Percentiles rank a stretch among this genome's conserved stretches.
phyloP scores from a whole-genome alignment of 1,140 invertebrate genomes.

The Drosophila lacertosa region DNA sequence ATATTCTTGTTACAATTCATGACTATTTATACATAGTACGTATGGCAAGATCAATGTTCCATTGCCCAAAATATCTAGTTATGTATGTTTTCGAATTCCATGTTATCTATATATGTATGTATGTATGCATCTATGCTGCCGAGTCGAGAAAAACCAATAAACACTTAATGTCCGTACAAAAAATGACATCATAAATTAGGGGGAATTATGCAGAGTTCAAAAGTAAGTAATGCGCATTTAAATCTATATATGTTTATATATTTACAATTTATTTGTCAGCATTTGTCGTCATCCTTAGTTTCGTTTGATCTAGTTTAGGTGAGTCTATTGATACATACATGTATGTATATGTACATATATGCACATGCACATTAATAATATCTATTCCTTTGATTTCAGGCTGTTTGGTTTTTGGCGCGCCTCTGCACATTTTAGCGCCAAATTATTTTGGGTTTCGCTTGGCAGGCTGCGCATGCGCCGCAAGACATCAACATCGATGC shows the following conservation, averaged over 20 bases:
- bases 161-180: constrained; percentile 57
- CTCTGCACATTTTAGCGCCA: constrained; percentile 69
- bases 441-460: constrained; percentile 65
- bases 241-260: background rate
- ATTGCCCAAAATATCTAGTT: constrained; percentile 62
- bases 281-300: background rate
- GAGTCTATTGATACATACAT: constrained; percentile 18
- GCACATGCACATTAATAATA: constrained; percentile 1
- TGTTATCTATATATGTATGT: constrained; percentile 52
- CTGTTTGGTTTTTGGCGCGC: constrained; percentile 56
- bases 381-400: constrained; percentile 23
- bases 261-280: background rate
- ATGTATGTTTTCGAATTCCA: constrained; percentile 57
- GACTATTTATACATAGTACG: constrained; percentile 21
- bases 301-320: constrained; percentile 20
- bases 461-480: constrained; percentile 74
- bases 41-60: constrained; percentile 43
- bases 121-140: constrained; percentile 47
- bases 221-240: background rate
- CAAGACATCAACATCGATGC: constrained; percentile 61
- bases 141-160: constrained; percentile 55
- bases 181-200: background rate
- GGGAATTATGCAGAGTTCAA: background rate
- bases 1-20: constrained; percentile 37
- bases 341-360: background rate